Conservation (phyloP, 2,113 vertebrate species). For the Oplegnathus fasciatus region DNA sequence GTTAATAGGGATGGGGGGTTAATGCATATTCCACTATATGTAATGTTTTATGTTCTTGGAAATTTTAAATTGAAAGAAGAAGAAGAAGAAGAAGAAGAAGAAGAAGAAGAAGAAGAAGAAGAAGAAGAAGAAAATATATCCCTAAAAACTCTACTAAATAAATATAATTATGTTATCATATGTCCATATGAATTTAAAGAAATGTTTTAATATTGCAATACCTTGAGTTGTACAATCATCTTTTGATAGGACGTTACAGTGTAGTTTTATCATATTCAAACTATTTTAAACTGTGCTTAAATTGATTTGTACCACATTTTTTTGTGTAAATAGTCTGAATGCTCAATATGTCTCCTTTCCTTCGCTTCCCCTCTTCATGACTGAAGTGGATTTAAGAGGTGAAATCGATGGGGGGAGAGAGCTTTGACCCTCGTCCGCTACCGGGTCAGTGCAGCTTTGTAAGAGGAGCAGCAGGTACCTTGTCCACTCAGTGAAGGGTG, state of each 20-base stretch:
- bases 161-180: background rate
- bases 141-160: background rate
- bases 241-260: background rate
- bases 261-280: background rate
- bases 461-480: constrained; percentile 23
- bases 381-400: constrained; percentile 52
- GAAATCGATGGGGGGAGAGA: constrained; percentile 34
- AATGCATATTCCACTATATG: background rate
- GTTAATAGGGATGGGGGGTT: background rate
- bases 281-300: background rate
- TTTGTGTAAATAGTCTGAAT: background rate
- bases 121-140: background rate
- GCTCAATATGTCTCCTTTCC: constrained; percentile 1
- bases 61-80: background rate
- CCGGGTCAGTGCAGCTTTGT: constrained; percentile 18
- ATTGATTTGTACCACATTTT: background rate
- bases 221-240: background rate
- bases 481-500: constrained; percentile 26
- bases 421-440: constrained; percentile 40
- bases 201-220: background rate
- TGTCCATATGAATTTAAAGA: background rate
- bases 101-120: background rate
- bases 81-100: background rate
- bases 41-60: background rate
- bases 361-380: constrained; percentile 12